Base-by-base conservation (phyloP, 1,140 invertebrate genomes). In the Pseudomyrmex concolor region DNA sequence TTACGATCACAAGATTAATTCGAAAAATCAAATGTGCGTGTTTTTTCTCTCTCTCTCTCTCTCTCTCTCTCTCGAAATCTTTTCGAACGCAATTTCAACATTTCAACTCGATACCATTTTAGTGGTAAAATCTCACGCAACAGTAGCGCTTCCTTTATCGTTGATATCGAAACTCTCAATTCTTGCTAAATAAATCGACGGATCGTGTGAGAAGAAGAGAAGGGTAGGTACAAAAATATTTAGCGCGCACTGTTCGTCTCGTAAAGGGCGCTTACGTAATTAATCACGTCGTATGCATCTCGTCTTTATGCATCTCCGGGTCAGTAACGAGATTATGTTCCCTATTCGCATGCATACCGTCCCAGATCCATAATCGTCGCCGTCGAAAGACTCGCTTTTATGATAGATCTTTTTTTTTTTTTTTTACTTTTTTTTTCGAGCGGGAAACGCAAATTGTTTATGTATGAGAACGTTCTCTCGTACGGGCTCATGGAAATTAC, bases 301-400 rank as follows among this genome's bases (percentile, higher is more conserved):
- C n/a, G n/a, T 80, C 76, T 80, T 80, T 80, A 80, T 80, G 76
- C 76, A 80, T 80, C 76, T 71, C 76, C 66, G 43, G 43, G 43
- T 66, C 9, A 80, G 76, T 59, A 80, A 80, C 76, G 45, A 80
- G 76, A 80, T 80, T 80, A 80, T 80, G 76, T 80, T 80, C 54
- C 76, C 76, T 45, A 80, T 80, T 80, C 76, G 76, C 76, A 80
- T 80, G 76, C 76, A 80, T 80, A 80, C 76, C 76, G 76, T 80
- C 76, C 76, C 66, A 80, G 76, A 80, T 80, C 76, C 76, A 80
- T 80, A 80, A 80, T 80, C 76, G 45, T 80, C 76, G 76, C 76
- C 66, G 66, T 80, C 76, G 76, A 80, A 80, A 80, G 76, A 80
- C 76, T 80, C 76, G 76, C 76, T 80, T 80, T 80, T 80, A 71